Percentiles rank a stretch among this genome's conserved stretches.
These are phyloP conservation scores for Leuciscus idus DNA, from an alignment of 2,113 vertebrate genomes.

Conservation along the genomic window DNA sequence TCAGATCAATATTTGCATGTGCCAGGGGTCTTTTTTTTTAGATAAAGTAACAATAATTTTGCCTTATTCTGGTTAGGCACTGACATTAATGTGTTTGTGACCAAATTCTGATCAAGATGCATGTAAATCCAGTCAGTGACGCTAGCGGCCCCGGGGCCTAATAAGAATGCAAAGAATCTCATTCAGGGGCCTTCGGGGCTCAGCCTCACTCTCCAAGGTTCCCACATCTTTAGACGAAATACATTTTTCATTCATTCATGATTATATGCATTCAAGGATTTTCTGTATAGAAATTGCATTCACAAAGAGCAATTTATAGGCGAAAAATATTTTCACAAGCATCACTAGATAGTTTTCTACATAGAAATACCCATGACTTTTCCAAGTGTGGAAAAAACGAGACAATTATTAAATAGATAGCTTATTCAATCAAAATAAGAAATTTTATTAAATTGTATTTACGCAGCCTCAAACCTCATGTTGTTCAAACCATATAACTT, in stretches of 20 bases:
- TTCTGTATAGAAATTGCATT: neutral
- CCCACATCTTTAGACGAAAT: neutral
- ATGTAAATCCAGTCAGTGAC: neutral
- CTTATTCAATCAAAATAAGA: too few species aligned
- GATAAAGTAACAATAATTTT: neutral
- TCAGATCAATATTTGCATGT: neutral
- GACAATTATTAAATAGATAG: neutral
- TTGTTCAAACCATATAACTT: neutral
- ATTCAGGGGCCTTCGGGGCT: neutral
- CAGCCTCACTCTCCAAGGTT: neutral
- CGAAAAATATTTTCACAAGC: neutral
- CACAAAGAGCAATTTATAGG: neutral
- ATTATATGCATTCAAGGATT: neutral
- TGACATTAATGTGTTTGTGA: neutral
- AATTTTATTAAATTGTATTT: neutral
- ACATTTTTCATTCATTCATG: neutral
- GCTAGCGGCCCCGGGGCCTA: neutral
- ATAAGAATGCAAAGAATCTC: neutral
- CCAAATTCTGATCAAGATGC: neutral
- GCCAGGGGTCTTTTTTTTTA: neutral
- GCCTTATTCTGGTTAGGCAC: neutral
- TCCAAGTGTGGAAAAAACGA: neutral
- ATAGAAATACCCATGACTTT: neutral
- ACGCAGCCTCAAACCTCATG: neutral
- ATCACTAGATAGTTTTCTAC: neutral